Evolutionary conservation across 2,888 invertebrate species (phyloP), one percentile per base, ranked within the genome.

Genomic region (Lomographa bimaculata): DNA sequence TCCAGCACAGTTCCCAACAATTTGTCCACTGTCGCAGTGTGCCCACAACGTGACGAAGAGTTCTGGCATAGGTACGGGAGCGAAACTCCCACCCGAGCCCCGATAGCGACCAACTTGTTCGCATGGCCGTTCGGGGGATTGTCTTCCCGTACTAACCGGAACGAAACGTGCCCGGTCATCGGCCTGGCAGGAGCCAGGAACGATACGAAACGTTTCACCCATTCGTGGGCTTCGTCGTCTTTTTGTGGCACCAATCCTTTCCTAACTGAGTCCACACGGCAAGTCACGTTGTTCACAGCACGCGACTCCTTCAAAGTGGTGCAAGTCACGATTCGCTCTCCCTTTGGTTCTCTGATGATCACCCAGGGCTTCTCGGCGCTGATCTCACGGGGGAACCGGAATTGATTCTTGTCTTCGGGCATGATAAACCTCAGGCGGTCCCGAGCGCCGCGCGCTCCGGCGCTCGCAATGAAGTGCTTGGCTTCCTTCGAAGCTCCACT

Each of bases 21-120:
- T 62, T 92, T 91, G 8, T 91, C 91, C 2, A 93, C 90, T 1
- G 93, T 84, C 1, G 91, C 91, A 28, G 93, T 91, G 49, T 92
- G 90, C 57, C 92, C 91, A 76, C 91, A 91, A 57, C 92, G 90
- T 11, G 46, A 11, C 10, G 91, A 79, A 18, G 91, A 91, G 5
- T 93, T 93, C 71, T 95, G 93, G 60, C 95, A 96, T 38, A 96
- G 91, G 73, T 96, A 96, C 2, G 96, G 95, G 52, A 96, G 64
- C 0, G 95, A 93, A 1, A 96, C 93, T 6, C 96, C 96, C 4
- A 96, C 93, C 7, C 94, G 90, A 26, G 94, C 94, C 7, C 94
- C 94, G 11, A 87, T 81, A 1, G 82, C 85, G 16, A 87, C 76
- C 38, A 89, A 53, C 37, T 64, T 79, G 46, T 71, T 81, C 7